Base-by-base conservation (phyloP, 2,888 invertebrate species). In the Metacarcinus magister region DNA sequence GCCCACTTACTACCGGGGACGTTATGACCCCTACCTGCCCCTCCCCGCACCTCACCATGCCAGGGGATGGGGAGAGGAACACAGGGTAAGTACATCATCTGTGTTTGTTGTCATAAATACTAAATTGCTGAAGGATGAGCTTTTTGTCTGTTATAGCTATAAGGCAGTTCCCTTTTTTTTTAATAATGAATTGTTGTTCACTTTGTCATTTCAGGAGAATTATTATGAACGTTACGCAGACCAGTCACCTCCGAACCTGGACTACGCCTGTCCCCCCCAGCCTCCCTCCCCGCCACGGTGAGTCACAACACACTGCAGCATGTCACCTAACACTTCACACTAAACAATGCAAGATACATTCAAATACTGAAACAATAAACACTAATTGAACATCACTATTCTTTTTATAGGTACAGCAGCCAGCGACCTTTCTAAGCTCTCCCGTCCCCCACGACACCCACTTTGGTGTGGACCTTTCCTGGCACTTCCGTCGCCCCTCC, bases 401-500 rank as follows among this genome's bases (percentile, higher is more conserved):
- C 13, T 10, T 32, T 3, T 87, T 32, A 3, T 39, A 87, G 87
- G 87, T 87, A 87, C 87, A 87, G 13, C 87, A 87, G 87, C 87
- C 87, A 87, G 87, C 87, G 87, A 87, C 87, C 87, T 87, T 87
- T 87, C 87, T 87, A 87, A 87, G 39, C 87, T 87, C 87, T 87
- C 87, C 87, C 87, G 87, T 87, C 87, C 87, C 87, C 87, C 87
- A 39, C 32, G 87, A 39, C 87, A 87, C 87, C 87, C 87, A 39
- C 87, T 87, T 87, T 87, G 87, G 87, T 87, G 87, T 87, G 87
- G 87, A 87, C 87, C 87, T 87, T 87, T 87, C 87, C 87, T 87
- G 87, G 87, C 87, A 87, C 87, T 87, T 87, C 87, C 87, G 87
- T 39, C 87, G 87, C 39, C 87, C 87, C 87, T 87, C 87, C 87